Evolutionary conservation across 2,113 vertebrate genomes (phyloP).

Genomic region (Urocynchramus pylzowi): DNA sequence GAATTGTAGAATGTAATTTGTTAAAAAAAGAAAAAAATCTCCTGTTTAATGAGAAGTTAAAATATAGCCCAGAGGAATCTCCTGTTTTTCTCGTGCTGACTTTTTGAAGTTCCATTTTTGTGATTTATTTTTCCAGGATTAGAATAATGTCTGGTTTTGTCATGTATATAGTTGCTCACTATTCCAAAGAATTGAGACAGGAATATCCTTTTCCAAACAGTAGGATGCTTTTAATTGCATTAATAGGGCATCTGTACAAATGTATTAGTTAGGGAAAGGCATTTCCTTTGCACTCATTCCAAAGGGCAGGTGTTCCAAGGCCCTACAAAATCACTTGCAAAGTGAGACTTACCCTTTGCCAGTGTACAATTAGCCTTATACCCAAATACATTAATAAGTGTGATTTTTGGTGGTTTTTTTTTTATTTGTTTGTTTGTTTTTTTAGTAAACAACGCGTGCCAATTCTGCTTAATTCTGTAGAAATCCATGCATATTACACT

Average conservation of each 20-base stretch:
- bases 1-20: not conserved
- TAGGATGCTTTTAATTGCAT: not conserved
- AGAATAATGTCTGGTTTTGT: not conserved
- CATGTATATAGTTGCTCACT: not conserved
- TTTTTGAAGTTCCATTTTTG: not conserved
- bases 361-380: not conserved
- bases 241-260: not conserved
- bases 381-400: not conserved
- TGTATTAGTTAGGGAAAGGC: not conserved
- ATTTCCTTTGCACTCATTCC: not conserved
- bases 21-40: not conserved
- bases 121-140: not conserved
- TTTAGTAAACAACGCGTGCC: not conserved
- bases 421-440: too few relatives aligned
- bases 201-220: not conserved
- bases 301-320: not conserved
- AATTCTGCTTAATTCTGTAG: not conserved
- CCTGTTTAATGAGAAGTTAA: not conserved
- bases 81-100: not conserved
- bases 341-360: not conserved
- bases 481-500: not conserved
- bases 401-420: too few relatives aligned
- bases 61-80: not conserved
- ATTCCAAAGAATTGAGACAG: not conserved
- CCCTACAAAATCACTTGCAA: not conserved